A percentile compares a stretch with the other conserved stretches of the same genome.
These are phyloP conservation scores for Himalopsyche anomala DNA, from an alignment of 2,888 invertebrate genomes.

Conservation along the genomic window DNA sequence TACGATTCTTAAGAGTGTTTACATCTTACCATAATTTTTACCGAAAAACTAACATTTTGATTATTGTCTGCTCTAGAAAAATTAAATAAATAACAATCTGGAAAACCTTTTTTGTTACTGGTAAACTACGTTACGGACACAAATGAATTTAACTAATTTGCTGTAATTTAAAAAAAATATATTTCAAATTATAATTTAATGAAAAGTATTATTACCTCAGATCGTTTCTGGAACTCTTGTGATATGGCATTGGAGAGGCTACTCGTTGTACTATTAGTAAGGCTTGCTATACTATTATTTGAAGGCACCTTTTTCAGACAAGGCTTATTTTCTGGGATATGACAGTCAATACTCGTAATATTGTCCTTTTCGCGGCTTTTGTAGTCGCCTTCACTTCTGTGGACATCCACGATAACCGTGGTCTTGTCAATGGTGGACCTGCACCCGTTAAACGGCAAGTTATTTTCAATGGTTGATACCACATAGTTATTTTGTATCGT, in stretches of 20 bases:
- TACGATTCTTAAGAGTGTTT: too few species aligned
- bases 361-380: constrained; percentile 55
- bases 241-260: constrained; percentile 83
- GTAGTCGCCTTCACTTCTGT: constrained; percentile 75
- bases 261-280: constrained; percentile 71
- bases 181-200: not conserved
- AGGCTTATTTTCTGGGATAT: constrained; percentile 67
- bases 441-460: constrained; percentile 71
- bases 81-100: too few species aligned
- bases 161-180: not conserved
- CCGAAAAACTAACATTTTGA: too few species aligned
- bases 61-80: too few species aligned
- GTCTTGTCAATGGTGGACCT: constrained; percentile 76
- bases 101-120: too few species aligned
- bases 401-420: constrained; percentile 87
- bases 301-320: constrained; percentile 70
- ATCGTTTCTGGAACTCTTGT: constrained; percentile 82
- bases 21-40: too few species aligned
- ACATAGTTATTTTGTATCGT: constrained; percentile 82
- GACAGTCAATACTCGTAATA: constrained; percentile 66
- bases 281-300: constrained; percentile 70
- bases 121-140: too few species aligned
- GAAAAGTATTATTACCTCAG: constrained; percentile 74
- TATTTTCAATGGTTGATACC: constrained; percentile 69
- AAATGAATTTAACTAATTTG: too few species aligned